phyloP scores from a whole-genome alignment of 2,113 vertebrate genomes.

The Forbesichthys papilliferus region DNA sequence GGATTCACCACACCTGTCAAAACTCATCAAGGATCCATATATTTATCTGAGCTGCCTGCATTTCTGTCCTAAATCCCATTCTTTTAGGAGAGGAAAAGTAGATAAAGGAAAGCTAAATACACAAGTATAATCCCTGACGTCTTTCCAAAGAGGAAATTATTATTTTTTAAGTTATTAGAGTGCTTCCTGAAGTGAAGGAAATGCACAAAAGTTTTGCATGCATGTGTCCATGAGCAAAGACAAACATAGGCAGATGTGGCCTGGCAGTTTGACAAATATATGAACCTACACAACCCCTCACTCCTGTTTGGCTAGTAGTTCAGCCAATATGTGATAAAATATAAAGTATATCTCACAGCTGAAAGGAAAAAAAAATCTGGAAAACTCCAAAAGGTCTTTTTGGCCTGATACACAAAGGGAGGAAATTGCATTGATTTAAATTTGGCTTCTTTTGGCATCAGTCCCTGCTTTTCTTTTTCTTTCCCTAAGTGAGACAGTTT shows the following conservation, averaged over 20 bases:
- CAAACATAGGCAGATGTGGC: conserved; percentile 65
- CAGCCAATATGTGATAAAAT: conserved; percentile 44
- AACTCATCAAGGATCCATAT: conserved; percentile 65
- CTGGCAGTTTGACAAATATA: conserved; percentile 61
- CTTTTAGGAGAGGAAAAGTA: conserved; percentile 54
- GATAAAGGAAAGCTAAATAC: conserved; percentile 67
- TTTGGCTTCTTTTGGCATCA: conserved; percentile 61
- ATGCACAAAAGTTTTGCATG: conserved; percentile 52
- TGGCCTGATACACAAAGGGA: conserved; percentile 54
- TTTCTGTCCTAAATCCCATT: conserved; percentile 57
- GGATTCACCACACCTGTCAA: conserved; percentile 70
- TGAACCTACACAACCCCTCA: conserved; percentile 35
- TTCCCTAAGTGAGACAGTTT: conserved; percentile 44
- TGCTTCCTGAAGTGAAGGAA: conserved; percentile 68
- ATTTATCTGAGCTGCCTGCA: conserved; percentile 49
- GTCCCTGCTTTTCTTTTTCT: conserved; percentile 45
- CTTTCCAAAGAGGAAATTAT: conserved; percentile 77
- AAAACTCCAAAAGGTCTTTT: conserved; percentile 53
- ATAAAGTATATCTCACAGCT: conserved; percentile 50
- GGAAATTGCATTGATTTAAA: conserved; percentile 75
- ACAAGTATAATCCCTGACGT: conserved; percentile 62
- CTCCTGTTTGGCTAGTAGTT: conserved; percentile 15
- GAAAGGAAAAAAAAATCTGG: conserved; percentile 19
- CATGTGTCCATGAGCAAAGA: conserved; percentile 65
- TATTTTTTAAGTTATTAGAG: conserved; percentile 75